phyloP scores from a whole-genome alignment of 2,888 invertebrate species.

The Terebella lapidaria region DNA sequence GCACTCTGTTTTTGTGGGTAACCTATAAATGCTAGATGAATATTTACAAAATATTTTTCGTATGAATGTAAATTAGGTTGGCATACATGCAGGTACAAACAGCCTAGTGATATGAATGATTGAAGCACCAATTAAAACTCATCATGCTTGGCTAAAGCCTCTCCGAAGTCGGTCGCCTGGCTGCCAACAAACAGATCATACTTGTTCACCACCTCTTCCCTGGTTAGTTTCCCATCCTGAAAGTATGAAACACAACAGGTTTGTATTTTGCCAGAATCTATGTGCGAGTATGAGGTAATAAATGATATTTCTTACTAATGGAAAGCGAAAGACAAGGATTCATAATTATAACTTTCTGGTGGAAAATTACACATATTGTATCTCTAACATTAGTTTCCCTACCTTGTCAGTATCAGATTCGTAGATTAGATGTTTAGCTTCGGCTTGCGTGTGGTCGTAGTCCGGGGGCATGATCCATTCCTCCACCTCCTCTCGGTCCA shows the following conservation, averaged over 20 bases:
- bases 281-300: neutral
- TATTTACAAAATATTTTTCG: no score
- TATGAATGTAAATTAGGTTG: no score
- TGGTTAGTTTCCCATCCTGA: conserved; percentile 78
- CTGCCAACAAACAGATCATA: conserved; percentile 98
- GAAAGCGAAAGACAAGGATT: no score
- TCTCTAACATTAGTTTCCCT: no score
- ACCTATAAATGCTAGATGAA: no score
- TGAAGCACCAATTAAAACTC: no score
- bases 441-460: conserved; percentile 95
- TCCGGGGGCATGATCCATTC: conserved; percentile 90
- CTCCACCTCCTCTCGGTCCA: conserved; percentile 79
- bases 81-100: no score
- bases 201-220: conserved; percentile 84
- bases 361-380: no score
- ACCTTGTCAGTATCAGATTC: conserved; percentile 84
- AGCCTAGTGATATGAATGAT: no score
- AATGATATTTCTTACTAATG: no score
- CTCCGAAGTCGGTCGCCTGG: conserved; percentile 98
- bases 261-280: neutral
- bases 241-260: conserved; percentile 28
- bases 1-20: no score
- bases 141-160: conserved; percentile 89
- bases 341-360: no score
- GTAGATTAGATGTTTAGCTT: conserved; percentile 89